These are phyloP conservation scores for Pediacus dermestoides DNA, from an alignment of 2,888 invertebrate species.

Conservation along the genomic window DNA sequence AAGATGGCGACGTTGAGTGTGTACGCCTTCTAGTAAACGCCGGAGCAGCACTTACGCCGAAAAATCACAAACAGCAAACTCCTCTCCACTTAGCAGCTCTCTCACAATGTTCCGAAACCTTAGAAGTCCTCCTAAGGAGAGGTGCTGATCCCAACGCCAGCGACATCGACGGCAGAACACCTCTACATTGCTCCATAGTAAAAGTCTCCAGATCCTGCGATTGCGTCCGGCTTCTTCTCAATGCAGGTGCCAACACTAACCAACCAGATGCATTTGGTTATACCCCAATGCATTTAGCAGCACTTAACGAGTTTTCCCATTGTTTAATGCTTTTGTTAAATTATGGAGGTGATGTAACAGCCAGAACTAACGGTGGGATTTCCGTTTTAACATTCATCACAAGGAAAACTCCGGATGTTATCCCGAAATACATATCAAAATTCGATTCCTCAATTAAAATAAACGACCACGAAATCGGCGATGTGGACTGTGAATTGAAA, in stretches of 20 bases:
- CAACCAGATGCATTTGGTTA: slow-evolving; percentile 78
- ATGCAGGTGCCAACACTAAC: slow-evolving; percentile 70
- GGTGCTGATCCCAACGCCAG: slow-evolving; percentile 51
- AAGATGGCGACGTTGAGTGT: slow-evolving; percentile 80
- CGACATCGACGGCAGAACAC: slow-evolving; percentile 75
- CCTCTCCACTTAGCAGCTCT: slow-evolving; percentile 81
- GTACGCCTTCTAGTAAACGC: slow-evolving; percentile 68
- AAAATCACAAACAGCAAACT: slow-evolving; percentile 73
- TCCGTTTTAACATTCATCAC: slow-evolving; percentile 79
- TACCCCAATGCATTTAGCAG: slow-evolving; percentile 78
- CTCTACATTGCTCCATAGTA: slow-evolving; percentile 77
- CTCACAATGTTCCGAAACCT: slow-evolving; percentile 74
- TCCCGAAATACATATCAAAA: slow-evolving; percentile 60
- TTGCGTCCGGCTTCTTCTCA: slow-evolving; percentile 63
- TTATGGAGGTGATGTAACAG: slow-evolving; percentile 78
- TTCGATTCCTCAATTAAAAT: slow-evolving; percentile 73
- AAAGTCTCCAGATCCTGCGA: slow-evolving; percentile 71
- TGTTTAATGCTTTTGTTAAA: slow-evolving; percentile 70
- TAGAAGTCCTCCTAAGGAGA: slow-evolving; percentile 65
- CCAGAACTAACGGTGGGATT: slow-evolving; percentile 75
- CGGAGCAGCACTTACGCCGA: slow-evolving; percentile 72
- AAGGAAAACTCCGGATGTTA: slow-evolving; percentile 77
- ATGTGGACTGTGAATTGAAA: slow-evolving; percentile 80
- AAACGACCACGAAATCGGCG: slow-evolving; percentile 80
- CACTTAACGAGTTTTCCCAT: slow-evolving; percentile 75